Conservation (phyloP, 2,113 vertebrate species). For the Bos taurus region DNA sequence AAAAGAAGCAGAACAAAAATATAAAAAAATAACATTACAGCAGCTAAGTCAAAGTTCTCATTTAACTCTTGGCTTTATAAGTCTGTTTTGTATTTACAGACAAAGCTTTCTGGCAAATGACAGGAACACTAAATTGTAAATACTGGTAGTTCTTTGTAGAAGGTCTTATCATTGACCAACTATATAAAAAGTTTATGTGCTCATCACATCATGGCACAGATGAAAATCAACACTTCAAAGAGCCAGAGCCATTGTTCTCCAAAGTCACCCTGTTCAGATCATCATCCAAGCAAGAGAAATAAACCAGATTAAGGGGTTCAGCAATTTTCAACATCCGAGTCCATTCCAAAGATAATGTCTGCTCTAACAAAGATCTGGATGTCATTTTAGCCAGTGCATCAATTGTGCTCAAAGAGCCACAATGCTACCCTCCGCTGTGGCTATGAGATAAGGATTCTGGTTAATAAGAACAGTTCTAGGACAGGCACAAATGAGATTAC, state of each 20-base stretch:
- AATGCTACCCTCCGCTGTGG: constrained; percentile 72
- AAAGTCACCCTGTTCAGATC: constrained; percentile 65
- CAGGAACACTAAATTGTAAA: constrained; percentile 14
- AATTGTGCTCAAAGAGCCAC: constrained; percentile 56
- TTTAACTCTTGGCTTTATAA: background rate
- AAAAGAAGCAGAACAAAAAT: background rate
- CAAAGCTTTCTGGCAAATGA: constrained; percentile 42
- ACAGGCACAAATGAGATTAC: constrained; percentile 78
- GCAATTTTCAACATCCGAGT: constrained; percentile 45
- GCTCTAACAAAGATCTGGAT: constrained; percentile 77
- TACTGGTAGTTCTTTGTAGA: constrained; percentile 56
- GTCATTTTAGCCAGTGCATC: constrained; percentile 53
- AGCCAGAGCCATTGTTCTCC: constrained; percentile 71
- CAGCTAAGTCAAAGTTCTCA: background rate
- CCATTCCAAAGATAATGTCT: constrained; percentile 74
- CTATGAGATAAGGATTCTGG: constrained; percentile 75
- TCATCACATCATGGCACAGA: constrained; percentile 63
- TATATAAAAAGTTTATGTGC: constrained; percentile 54
- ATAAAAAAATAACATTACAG: background rate
- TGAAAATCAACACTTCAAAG: constrained; percentile 78
- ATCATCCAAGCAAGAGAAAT: constrained; percentile 72
- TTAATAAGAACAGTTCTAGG: constrained; percentile 74
- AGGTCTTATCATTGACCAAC: constrained; percentile 69
- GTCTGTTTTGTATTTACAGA: constrained; percentile 5
- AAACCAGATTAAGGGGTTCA: constrained; percentile 72